Conservation (phyloP, 2,797 vertebrate genomes). For the Smutsia gigantea region DNA sequence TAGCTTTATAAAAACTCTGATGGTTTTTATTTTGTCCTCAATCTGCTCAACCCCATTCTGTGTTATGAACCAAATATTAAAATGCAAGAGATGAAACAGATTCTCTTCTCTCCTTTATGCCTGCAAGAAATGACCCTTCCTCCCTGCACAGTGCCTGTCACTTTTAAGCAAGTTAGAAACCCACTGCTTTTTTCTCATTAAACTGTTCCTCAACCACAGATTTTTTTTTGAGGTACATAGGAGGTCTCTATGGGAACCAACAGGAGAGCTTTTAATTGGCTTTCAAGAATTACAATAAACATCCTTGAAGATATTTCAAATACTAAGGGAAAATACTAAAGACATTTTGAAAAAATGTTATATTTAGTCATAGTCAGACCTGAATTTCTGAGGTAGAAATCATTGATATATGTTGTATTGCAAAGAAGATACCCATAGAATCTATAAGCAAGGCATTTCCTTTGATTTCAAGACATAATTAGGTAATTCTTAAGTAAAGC, state of each 20-base stretch:
- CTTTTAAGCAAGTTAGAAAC: slow-evolving; percentile 78
- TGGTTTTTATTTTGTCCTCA: neutral
- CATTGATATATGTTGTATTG: neutral
- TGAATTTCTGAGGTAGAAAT: neutral
- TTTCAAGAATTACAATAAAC: slow-evolving; percentile 74
- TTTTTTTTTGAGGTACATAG: slow-evolving; percentile 44
- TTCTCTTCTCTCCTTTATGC: slow-evolving; percentile 49
- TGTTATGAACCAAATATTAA: slow-evolving; percentile 72
- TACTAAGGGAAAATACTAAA: slow-evolving; percentile 49
- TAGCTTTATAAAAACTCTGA: neutral
- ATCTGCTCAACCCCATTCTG: slow-evolving; percentile 42
- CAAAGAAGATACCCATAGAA: neutral
- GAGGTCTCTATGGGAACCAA: slow-evolving; percentile 67
- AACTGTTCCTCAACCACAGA: slow-evolving; percentile 69
- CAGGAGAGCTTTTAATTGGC: slow-evolving; percentile 83
- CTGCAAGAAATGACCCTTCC: slow-evolving; percentile 41
- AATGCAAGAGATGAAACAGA: slow-evolving; percentile 73
- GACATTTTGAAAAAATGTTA: slow-evolving; percentile 38
- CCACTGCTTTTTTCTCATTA: slow-evolving; percentile 76
- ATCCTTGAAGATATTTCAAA: slow-evolving; percentile 73
- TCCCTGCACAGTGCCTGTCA: slow-evolving; percentile 46
- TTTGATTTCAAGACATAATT: neutral
- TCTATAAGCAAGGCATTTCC: neutral
- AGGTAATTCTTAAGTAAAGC: neutral
- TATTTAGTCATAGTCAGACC: neutral